Conservation (phyloP, 1,140 invertebrate species). For the Meloidogyne floridensis region DNA sequence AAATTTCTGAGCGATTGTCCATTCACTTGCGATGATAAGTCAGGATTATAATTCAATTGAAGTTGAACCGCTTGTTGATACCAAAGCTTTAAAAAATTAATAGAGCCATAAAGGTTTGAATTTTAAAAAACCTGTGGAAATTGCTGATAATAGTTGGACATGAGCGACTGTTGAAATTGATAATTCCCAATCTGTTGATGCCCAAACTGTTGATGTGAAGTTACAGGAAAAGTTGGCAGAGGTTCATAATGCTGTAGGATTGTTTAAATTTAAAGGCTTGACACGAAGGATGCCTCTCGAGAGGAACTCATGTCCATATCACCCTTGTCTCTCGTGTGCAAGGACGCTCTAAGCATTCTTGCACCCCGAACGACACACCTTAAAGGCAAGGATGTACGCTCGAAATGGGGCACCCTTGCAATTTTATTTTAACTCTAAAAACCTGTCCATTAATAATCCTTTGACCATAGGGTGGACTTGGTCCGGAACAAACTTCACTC, state of each 20-base stretch:
- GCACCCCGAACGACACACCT: too few relatives aligned
- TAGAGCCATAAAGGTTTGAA: not conserved
- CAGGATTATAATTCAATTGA: not conserved
- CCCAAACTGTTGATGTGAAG: not conserved
- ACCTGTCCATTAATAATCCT: not conserved
- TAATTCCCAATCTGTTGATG: not conserved
- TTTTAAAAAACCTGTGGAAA: not conserved
- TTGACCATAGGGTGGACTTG: not conserved
- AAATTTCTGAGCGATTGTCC: not conserved
- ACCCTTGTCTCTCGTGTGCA: too few relatives aligned
- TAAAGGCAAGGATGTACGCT: too few relatives aligned
- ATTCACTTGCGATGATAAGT: not conserved
- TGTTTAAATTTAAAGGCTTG: too few relatives aligned
- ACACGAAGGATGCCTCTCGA: too few relatives aligned
- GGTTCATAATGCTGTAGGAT: not conserved
- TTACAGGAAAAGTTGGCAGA: not conserved
- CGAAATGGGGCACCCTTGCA: too few relatives aligned
- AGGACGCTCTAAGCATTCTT: too few relatives aligned
- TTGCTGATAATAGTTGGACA: not conserved
- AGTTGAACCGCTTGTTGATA: not conserved
- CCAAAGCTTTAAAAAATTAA: not conserved
- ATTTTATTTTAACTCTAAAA: not conserved
- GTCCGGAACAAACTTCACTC: not conserved
- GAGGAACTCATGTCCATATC: too few relatives aligned
- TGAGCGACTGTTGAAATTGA: not conserved